Base-by-base conservation (phyloP, 2,888 invertebrate genomes). In the Meghimatium bilineatum region DNA sequence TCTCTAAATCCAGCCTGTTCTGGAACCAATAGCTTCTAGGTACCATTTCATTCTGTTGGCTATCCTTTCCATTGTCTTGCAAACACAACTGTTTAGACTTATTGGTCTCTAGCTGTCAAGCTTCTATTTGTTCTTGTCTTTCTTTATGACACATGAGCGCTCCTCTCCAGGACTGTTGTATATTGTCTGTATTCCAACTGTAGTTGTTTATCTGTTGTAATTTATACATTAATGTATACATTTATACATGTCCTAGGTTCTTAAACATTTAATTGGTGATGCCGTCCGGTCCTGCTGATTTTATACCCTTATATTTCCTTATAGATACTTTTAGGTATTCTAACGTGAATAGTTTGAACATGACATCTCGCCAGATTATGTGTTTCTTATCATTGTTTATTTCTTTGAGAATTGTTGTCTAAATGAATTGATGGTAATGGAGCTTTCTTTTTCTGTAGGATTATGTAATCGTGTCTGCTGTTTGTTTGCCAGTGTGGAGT, bases 1-100 rank as follows among this genome's bases (percentile, higher is more conserved):
- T 82, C 32, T 66, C 82, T 63, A 29, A 81, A 81, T 23, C 36
- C 36, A 10, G 38, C 71, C 23, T 71, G 71, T 71, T 71, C 71
- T n/a, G 38, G 71, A 1, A 71, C n/a, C 38, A 71, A 26, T 38
- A 38, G 36, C 12, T 52, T 49, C 49, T 32, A 49, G n/a, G 38
- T 75, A 52, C 75, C 75, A 75, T 32, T 17, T 75, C 52, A 34
- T 52, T 56, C 52, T 75, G 52, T 75, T 52, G n/a, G 52, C 56
- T 29, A 75, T 75, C 29, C 38, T 72, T 44, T 44, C 1, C 44
- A 72, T 38, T 49, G 20, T 49, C 10, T 49, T 75, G 32, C 52
- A 75, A 5, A 52, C 34, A 52, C 75, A 75, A 32, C 75, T 52
- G 36, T 29, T 75, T 49, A 75, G 17, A 26, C 75, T 75, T 49